These are phyloP conservation scores for Oreochromis niloticus DNA, from an alignment of 2,113 vertebrate genomes.

Conservation along the genomic window DNA sequence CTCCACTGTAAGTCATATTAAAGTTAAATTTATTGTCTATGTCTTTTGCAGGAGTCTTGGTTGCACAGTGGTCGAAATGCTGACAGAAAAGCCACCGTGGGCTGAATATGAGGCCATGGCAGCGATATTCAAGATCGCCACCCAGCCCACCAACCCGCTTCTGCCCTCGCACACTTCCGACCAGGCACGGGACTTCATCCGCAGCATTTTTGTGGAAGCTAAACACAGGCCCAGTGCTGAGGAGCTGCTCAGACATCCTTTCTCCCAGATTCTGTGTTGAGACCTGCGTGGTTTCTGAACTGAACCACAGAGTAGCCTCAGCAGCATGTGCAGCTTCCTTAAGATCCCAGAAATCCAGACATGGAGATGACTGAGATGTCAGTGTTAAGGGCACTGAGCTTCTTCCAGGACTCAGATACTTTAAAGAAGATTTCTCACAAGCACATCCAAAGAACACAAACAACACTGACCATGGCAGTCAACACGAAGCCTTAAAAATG, in stretches of 20 bases:
- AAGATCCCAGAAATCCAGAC: neutral
- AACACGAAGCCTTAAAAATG: neutral
- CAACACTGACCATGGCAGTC: neutral
- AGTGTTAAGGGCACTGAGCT: neutral
- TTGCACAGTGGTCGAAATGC: conserved; percentile 95
- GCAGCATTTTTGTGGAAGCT: conserved; percentile 92
- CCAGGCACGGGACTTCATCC: conserved; percentile 87
- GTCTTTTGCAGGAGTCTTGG: conserved; percentile 82
- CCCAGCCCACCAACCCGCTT: conserved; percentile 90
- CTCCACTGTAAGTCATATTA: neutral
- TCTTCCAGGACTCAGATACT: neutral
- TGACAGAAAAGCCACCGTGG: conserved; percentile 96
- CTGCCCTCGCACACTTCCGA: conserved; percentile 88
- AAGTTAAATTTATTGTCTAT: neutral
- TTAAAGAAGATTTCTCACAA: neutral
- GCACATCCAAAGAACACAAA: neutral
- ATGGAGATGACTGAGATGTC: neutral
- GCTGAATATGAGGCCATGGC: conserved; percentile 97
- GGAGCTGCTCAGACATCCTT: conserved; percentile 91
- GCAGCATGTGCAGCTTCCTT: neutral
- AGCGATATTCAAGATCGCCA: conserved; percentile 96
- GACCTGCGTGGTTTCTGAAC: conserved; percentile 3
- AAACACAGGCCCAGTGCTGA: conserved; percentile 90
- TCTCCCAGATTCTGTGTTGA: conserved; percentile 92
- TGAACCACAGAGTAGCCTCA: neutral